phyloP scores from a whole-genome alignment of 2,888 invertebrate species.

The Linhomoeus sp. region DNA sequence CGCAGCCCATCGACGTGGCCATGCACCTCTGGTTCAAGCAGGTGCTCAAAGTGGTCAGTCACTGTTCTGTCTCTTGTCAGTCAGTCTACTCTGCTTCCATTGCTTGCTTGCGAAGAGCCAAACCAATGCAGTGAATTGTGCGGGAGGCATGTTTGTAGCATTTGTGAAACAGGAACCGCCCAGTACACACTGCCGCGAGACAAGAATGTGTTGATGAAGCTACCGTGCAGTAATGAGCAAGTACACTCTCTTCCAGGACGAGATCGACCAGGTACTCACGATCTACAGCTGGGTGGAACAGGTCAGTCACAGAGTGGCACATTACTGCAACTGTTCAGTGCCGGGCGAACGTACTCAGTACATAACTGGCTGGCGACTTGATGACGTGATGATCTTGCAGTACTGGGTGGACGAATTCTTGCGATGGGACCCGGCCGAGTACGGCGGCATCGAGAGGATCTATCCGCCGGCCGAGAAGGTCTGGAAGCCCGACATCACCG shows the following conservation, averaged over 20 bases:
- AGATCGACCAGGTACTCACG: constrained; percentile 20
- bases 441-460: constrained; percentile 16
- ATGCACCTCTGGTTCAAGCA: constrained; percentile 26
- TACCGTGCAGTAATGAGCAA: no score
- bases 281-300: constrained; percentile 21
- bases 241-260: constrained; percentile 8
- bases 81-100: no score
- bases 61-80: background rate
- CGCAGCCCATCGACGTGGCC: constrained; percentile 11
- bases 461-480: constrained; percentile 20
- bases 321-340: no score
- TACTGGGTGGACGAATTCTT: constrained; percentile 20
- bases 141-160: no score
- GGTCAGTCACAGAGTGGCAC: constrained; percentile 5
- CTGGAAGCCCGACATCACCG: constrained; percentile 23
- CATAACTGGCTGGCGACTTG: no score
- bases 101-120: no score
- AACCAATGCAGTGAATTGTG: no score
- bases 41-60: constrained; percentile 16
- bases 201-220: no score
- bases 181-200: no score
- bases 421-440: constrained; percentile 18
- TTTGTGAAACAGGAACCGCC: no score
- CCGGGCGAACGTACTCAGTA: no score
- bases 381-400: constrained; percentile 5